A percentile compares a stretch with the other conserved stretches of the same genome.
phyloP scores from a whole-genome alignment of 2,888 invertebrate genomes.

The Smittia aterrima region DNA sequence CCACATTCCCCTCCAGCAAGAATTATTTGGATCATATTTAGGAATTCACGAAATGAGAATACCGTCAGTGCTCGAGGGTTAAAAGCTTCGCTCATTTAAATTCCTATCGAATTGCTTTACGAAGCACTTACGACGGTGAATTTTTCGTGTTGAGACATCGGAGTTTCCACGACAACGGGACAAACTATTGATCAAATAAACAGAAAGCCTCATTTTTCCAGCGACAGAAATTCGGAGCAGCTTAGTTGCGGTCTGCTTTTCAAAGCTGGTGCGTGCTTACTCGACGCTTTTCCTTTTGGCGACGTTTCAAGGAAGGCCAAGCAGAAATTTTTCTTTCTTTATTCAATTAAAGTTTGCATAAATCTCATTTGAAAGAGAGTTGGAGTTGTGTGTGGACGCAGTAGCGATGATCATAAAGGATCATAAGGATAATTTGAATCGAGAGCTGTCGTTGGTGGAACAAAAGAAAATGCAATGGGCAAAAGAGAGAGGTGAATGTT shows the following conservation, averaged over 20 bases:
- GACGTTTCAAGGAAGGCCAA: neutral
- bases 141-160: slow-evolving; percentile 23
- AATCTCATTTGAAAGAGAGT: neutral
- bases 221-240: neutral
- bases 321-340: slow-evolving; percentile 10
- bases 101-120: neutral
- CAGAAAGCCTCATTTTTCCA: slow-evolving; percentile 30
- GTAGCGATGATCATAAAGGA: slow-evolving; percentile 37
- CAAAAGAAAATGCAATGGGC: slow-evolving; percentile 92
- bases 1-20: neutral
- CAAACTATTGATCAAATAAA: slow-evolving; percentile 24
- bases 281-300: neutral
- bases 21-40: neutral
- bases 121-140: neutral
- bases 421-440: slow-evolving; percentile 36
- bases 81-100: neutral
- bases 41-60: neutral
- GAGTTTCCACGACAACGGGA: slow-evolving; percentile 16
- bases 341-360: slow-evolving; percentile 31
- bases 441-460: slow-evolving; percentile 66
- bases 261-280: slow-evolving; percentile 10
- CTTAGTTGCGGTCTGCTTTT: slow-evolving; percentile 21
- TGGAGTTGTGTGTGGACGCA: neutral
- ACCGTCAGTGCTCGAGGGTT: slow-evolving; percentile 4
- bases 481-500: slow-evolving; percentile 74